Percentiles rank a stretch among this genome's conserved stretches.
Evolutionary conservation across 2,888 invertebrate genomes (phyloP).

Genomic region (Folsomia manolachei): DNA sequence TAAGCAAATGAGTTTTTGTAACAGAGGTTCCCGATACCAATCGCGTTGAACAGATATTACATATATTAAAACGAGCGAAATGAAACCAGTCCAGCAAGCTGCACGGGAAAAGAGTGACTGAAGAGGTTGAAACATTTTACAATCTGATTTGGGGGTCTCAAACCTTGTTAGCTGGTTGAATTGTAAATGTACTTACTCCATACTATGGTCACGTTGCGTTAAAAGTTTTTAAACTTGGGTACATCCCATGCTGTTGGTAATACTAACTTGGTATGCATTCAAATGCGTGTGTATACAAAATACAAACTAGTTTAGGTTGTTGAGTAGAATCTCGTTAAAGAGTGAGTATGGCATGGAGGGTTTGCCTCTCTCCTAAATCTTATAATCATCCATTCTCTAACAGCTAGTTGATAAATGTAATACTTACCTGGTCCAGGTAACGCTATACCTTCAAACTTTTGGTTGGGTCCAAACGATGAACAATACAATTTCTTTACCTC

Average conservation of each 20-base stretch:
- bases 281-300: background rate
- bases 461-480: no score
- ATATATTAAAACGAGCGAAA: background rate
- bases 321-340: background rate
- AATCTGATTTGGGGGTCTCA: constrained; percentile 3
- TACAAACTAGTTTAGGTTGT: constrained; percentile 3
- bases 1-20: background rate
- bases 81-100: background rate
- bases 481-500: no score
- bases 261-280: background rate
- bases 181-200: no score
- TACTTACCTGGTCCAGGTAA: background rate
- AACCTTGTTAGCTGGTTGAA: background rate
- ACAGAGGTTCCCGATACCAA: background rate
- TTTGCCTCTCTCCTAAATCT: background rate
- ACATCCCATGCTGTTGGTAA: background rate
- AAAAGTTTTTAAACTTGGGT: background rate
- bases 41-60: background rate
- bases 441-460: background rate
- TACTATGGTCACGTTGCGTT: no score
- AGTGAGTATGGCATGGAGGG: background rate
- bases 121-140: background rate
- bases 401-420: constrained; percentile 10
- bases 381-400: constrained; percentile 3
- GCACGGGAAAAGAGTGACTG: background rate